Conservation (phyloP, 2,888 invertebrate genomes). For the Heliconius sara region DNA sequence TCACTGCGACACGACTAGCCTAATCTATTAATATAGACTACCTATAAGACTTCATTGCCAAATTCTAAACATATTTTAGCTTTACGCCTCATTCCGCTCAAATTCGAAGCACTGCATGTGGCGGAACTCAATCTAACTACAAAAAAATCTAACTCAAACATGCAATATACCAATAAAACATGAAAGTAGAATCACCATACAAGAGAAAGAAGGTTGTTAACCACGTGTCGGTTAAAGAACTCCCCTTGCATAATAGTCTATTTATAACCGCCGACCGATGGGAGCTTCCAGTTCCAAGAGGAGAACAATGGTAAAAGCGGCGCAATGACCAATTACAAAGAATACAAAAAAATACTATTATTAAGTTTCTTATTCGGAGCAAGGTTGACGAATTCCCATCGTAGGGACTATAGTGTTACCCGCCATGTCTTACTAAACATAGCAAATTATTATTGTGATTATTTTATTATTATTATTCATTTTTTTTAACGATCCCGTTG, state of each 20-base stretch:
- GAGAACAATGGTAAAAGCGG: not conserved
- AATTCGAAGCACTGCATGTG: too few relatives aligned
- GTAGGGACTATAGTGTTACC: constrained; percentile 46
- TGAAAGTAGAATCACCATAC: not conserved
- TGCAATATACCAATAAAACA: too few relatives aligned
- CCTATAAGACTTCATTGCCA: too few relatives aligned
- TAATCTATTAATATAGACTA: not conserved
- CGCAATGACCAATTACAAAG: not conserved
- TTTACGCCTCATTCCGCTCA: too few relatives aligned
- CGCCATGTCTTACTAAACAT: constrained; percentile 43
- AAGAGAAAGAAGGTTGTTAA: not conserved
- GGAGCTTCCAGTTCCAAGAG: not conserved
- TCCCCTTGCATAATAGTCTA: not conserved
- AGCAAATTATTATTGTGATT: constrained; percentile 29
- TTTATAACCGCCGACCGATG: not conserved
- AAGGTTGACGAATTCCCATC: constrained; percentile 46
- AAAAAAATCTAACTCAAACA: too few relatives aligned
- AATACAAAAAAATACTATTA: constrained; percentile 4
- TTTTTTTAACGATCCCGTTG: not conserved
- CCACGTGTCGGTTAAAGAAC: constrained; percentile 1
- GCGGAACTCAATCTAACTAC: too few relatives aligned
- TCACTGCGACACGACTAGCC: too few relatives aligned
- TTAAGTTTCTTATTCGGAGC: constrained; percentile 42
- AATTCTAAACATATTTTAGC: too few relatives aligned
- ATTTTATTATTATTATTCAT: constrained; percentile 5